A percentile compares a stretch with the other conserved stretches of the same genome.
Evolutionary conservation across 1,140 invertebrate species (phyloP).

Genomic region (Orchestia grillus): DNA sequence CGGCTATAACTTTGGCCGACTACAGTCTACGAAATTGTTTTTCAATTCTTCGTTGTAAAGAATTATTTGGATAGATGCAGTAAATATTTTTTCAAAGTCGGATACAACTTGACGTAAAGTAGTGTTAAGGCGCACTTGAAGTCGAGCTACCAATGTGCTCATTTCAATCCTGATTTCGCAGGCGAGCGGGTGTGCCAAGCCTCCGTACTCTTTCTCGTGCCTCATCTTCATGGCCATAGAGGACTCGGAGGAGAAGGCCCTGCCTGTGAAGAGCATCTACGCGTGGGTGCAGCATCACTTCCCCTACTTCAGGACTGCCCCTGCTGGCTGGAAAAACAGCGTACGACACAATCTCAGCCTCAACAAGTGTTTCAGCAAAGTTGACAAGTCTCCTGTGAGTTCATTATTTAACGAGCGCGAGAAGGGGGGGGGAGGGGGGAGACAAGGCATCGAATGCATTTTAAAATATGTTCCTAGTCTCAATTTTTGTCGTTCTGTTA

Average conservation of each 20-base stretch:
- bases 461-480: neutral
- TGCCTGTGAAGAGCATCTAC: conserved; percentile 97
- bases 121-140: too few relatives aligned
- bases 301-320: conserved; percentile 76
- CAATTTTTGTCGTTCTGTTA: too few relatives aligned
- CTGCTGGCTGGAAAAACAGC: conserved; percentile 79
- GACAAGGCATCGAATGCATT: conserved; percentile 47
- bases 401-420: neutral
- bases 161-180: conserved; percentile 70
- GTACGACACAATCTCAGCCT: conserved; percentile 78
- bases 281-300: conserved; percentile 89
- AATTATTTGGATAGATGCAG: too few relatives aligned
- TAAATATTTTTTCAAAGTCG: too few relatives aligned
- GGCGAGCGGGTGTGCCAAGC: conserved; percentile 88
- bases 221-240: conserved; percentile 98
- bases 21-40: too few relatives aligned
- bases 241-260: conserved; percentile 86
- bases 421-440: neutral
- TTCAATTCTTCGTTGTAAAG: too few relatives aligned
- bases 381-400: conserved; percentile 78
- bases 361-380: conserved; percentile 76
- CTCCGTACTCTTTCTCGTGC: conserved; percentile 94
- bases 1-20: too few relatives aligned
- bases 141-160: too few relatives aligned
- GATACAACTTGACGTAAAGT: too few relatives aligned